These are phyloP conservation scores for Metopia argyrocephala DNA, from an alignment of 2,888 invertebrate species.

Conservation along the genomic window DNA sequence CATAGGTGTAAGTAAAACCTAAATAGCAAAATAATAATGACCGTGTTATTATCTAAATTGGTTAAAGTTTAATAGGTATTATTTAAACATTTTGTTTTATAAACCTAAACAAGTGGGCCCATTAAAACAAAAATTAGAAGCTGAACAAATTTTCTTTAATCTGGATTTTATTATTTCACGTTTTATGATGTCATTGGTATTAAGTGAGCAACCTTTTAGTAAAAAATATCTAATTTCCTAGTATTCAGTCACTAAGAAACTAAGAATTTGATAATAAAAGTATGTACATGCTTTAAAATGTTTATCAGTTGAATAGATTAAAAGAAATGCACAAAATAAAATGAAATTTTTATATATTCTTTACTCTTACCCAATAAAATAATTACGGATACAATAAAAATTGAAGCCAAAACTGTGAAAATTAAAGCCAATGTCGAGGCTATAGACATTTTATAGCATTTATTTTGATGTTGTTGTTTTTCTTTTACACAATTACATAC, in stretches of 20 bases:
- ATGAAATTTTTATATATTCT: not conserved
- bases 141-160: not conserved
- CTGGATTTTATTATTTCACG: not conserved
- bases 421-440: constrained; percentile 72
- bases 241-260: too few species aligned
- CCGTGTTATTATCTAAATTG: not conserved
- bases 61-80: constrained; percentile 16
- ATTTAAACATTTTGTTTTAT: not conserved
- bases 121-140: not conserved
- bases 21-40: too few species aligned
- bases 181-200: constrained; percentile 25
- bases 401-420: constrained; percentile 81
- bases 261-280: not conserved
- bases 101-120: not conserved
- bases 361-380: constrained; percentile 83
- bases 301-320: not conserved
- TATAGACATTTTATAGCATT: constrained; percentile 71
- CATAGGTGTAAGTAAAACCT: too few species aligned
- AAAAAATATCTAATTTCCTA: constrained; percentile 5
- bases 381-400: constrained; percentile 81
- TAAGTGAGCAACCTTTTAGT: not conserved
- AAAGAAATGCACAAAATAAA: not conserved
- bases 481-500: too few species aligned
- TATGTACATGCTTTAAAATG: not conserved
- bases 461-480: not conserved